These are phyloP conservation scores for Tanypteryx hageni DNA, from an alignment of 2,888 invertebrate species.

Conservation along the genomic window DNA sequence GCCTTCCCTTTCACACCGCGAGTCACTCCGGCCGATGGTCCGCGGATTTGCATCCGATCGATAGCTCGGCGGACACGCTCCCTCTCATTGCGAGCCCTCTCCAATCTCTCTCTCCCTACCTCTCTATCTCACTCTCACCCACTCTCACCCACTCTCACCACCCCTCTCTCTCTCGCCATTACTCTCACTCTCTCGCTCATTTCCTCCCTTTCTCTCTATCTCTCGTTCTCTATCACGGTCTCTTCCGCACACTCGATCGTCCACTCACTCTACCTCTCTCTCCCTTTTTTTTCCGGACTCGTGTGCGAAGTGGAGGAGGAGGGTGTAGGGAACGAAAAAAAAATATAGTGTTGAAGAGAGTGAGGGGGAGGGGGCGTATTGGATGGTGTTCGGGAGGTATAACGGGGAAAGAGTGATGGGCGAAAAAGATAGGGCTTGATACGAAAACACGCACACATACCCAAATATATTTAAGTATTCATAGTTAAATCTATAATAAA, in stretches of 20 bases:
- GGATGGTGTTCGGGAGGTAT: background rate
- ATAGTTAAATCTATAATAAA: no score
- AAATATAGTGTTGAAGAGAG: background rate
- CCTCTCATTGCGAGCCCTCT: background rate
- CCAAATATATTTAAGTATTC: no score
- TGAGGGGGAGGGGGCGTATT: background rate
- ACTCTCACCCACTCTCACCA: background rate
- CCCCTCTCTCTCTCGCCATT: background rate
- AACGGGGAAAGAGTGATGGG: no score
- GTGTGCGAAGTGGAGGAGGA: background rate
- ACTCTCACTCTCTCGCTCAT: no score
- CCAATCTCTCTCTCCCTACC: background rate
- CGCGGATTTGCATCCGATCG: conserved; percentile 51
- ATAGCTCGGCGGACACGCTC: background rate
- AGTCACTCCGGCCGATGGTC: conserved; percentile 3
- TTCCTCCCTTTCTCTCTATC: no score
- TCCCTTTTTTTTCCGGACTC: background rate
- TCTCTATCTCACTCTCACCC: background rate
- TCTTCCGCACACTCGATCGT: no score
- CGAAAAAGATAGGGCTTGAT: no score
- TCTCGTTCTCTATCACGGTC: no score
- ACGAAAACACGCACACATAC: no score
- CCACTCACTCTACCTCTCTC: no score
- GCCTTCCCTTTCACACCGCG: conserved; percentile 26
- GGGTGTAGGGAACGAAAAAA: background rate